These are phyloP conservation scores for Phymorhynchus buccinoides DNA, from an alignment of 1,140 invertebrate genomes.

Conservation along the genomic window DNA sequence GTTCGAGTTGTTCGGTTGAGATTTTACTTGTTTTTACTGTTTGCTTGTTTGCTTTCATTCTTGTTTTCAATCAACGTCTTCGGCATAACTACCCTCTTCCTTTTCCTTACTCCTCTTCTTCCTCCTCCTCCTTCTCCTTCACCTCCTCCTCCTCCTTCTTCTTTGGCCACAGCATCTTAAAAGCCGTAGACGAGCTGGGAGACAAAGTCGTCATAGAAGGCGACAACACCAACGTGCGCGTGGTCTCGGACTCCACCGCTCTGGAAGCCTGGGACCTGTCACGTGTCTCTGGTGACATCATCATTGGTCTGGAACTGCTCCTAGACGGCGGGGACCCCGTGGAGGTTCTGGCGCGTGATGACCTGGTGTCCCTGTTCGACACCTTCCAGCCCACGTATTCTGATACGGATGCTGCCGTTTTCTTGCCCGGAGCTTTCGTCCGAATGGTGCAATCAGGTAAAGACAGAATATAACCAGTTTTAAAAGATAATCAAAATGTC, in stretches of 20 bases:
- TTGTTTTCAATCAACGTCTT: no score
- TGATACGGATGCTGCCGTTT: constrained; percentile 34
- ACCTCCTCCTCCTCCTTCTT: neutral
- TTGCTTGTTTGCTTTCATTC: no score
- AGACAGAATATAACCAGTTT: no score
- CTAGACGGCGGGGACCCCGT: neutral
- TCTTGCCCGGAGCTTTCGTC: constrained; percentile 32
- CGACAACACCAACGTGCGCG: neutral
- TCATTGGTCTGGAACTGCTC: constrained; percentile 35
- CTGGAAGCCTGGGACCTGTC: constrained; percentile 37
- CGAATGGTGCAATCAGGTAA: constrained; percentile 26
- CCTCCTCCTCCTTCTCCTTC: neutral
- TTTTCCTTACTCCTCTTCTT: neutral
- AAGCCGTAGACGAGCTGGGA: constrained; percentile 19
- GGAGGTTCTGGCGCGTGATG: neutral
- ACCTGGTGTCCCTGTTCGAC: constrained; percentile 33
- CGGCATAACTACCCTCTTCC: neutral
- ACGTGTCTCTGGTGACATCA: neutral
- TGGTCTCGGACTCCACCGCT: constrained; percentile 27
- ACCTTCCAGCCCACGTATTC: constrained; percentile 8
- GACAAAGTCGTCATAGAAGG: neutral
- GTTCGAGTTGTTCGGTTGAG: no score
- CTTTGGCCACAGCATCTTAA: constrained; percentile 15
- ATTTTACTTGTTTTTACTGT: no score
- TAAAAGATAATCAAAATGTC: no score